These are phyloP conservation scores for Gouania willdenowi DNA, from an alignment of 2,797 vertebrate species.

Conservation along the genomic window DNA sequence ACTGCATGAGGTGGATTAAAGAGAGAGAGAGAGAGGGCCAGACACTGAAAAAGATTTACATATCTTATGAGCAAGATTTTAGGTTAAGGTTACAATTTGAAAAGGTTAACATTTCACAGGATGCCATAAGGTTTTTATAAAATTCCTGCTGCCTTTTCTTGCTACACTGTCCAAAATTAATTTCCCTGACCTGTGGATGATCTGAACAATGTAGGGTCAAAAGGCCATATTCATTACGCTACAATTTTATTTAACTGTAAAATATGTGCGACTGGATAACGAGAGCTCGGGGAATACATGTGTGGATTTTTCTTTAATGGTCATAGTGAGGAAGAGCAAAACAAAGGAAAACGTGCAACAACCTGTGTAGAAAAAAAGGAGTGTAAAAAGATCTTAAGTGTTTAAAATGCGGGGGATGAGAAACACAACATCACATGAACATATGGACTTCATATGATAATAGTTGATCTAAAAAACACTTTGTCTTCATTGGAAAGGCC, in stretches of 20 bases:
- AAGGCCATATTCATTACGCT: conserved; percentile 62
- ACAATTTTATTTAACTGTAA: conserved; percentile 59
- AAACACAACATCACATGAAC: too few species aligned
- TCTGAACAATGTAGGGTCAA: conserved; percentile 54
- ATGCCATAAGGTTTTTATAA: conserved; percentile 38
- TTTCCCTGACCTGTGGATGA: conserved; percentile 63
- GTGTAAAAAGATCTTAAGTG: conserved; percentile 7
- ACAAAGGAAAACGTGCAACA: conserved; percentile 42
- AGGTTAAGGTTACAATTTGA: too few species aligned
- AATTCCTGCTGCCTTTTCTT: conserved; percentile 11
- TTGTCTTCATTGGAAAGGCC: conserved; percentile 5
- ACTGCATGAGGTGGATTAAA: conserved; percentile 41
- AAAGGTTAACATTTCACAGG: conserved; percentile 35
- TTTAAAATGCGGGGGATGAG: too few species aligned
- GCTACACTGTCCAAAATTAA: conserved; percentile 58
- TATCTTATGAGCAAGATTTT: too few species aligned
- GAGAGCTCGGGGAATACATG: conserved; percentile 62
- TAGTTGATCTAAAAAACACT: conserved; percentile 17
- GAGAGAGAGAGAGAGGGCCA: conserved; percentile 40
- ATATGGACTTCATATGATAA: conserved; percentile 30
- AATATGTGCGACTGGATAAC: conserved; percentile 61
- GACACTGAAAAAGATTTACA: too few species aligned
- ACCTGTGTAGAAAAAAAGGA: too few species aligned
- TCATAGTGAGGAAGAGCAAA: conserved; percentile 6
- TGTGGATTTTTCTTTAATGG: conserved; percentile 66